These are phyloP conservation scores for Priocnemis perturbator DNA, from an alignment of 2,888 invertebrate genomes.

Conservation along the genomic window DNA sequence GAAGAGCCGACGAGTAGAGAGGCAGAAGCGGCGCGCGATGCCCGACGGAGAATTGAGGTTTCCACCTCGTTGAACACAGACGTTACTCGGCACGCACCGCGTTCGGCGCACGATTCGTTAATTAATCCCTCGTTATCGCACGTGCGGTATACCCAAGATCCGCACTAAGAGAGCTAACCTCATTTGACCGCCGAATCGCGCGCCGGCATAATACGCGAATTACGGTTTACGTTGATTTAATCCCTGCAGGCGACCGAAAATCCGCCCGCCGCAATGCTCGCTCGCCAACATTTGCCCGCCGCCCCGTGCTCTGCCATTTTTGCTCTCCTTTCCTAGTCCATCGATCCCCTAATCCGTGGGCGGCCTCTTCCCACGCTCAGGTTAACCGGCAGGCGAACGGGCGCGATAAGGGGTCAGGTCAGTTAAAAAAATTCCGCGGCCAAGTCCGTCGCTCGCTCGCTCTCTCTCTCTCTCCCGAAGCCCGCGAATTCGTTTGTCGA, in stretches of 20 bases:
- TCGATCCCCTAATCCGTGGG: no score
- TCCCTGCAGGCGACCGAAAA: slow-evolving; percentile 26
- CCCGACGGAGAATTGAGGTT: slow-evolving; percentile 45
- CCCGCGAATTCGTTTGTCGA: no score
- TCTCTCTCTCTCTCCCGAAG: no score
- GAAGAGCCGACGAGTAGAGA: slow-evolving; percentile 15
- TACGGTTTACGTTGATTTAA: slow-evolving; percentile 49
- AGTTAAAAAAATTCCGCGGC: slow-evolving; percentile 8
- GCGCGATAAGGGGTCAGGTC: no score
- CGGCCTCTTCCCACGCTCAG: no score
- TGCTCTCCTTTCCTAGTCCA: no score
- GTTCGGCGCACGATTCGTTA: slow-evolving; percentile 53
- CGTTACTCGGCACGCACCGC: slow-evolving; percentile 37
- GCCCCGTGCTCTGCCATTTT: no score
- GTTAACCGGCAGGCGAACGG: no score
- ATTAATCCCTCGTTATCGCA: slow-evolving; percentile 58
- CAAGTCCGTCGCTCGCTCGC: no score
- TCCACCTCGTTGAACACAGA: slow-evolving; percentile 40
- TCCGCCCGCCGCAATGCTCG: slow-evolving; percentile 5
- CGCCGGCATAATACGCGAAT: slow-evolving; percentile 52
- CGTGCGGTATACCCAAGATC: slow-evolving; percentile 49
- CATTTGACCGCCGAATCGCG: slow-evolving; percentile 51
- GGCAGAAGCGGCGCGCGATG: slow-evolving; percentile 10
- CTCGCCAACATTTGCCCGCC: slow-evolving; percentile 3
- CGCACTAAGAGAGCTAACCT: slow-evolving; percentile 49